Conservation (phyloP, 2,797 vertebrate genomes). For the Poecilia velifera region DNA sequence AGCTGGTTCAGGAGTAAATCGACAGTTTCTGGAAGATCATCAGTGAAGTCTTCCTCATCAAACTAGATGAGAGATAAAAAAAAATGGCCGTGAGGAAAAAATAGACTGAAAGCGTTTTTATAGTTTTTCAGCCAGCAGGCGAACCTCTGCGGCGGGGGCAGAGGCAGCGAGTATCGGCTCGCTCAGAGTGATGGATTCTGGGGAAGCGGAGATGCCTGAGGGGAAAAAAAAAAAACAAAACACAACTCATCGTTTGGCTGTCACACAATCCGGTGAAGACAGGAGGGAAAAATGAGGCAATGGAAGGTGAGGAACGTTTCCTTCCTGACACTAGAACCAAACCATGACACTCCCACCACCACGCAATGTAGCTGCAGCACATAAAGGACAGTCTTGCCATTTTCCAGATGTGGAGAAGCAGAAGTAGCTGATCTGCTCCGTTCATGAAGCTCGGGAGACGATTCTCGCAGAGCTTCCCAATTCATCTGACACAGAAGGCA, state of each 20-base stretch:
- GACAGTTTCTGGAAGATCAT: conserved; percentile 51
- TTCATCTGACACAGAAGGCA: conserved; percentile 42
- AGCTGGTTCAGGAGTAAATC: conserved; percentile 68
- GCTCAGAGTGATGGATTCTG: conserved; percentile 73
- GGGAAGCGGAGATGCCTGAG: conserved; percentile 72
- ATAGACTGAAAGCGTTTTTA: background rate
- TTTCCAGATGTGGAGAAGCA: conserved; percentile 19
- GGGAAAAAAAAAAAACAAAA: background rate
- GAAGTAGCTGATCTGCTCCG: conserved; percentile 17
- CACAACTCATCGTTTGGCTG: background rate
- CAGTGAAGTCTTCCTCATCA: conserved; percentile 70
- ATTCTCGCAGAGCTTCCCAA: conserved; percentile 24
- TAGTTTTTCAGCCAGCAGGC: background rate
- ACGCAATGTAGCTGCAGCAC: too few species aligned
- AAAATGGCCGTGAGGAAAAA: background rate
- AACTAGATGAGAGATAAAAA: conserved; percentile 64
- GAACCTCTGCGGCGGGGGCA: conserved; percentile 55
- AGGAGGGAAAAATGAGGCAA: conserved; percentile 26
- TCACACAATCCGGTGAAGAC: conserved; percentile 2
- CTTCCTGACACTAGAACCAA: too few species aligned
- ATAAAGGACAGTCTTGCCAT: conserved; percentile 34
- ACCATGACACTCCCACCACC: background rate
- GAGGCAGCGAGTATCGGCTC: conserved; percentile 49
- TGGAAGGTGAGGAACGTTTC: background rate
- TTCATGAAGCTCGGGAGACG: conserved; percentile 32